These are phyloP conservation scores for Vanessa atalanta DNA, from an alignment of 1,140 invertebrate species.

Conservation along the genomic window DNA sequence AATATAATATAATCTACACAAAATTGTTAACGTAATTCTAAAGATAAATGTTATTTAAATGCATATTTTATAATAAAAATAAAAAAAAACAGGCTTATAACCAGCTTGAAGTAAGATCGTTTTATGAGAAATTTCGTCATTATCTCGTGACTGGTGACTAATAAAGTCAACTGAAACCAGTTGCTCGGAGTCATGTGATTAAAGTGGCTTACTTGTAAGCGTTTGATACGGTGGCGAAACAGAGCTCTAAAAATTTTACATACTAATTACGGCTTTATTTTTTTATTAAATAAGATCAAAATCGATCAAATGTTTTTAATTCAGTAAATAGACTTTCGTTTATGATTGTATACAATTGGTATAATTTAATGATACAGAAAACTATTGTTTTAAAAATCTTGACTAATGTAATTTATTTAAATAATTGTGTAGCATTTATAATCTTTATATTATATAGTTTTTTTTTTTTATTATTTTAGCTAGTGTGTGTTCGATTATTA, in stretches of 20 bases:
- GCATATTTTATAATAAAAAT: not conserved
- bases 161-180: conserved; percentile 19
- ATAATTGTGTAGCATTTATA: too few species aligned
- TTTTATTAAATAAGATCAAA: not conserved
- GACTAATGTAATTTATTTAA: not conserved
- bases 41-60: not conserved
- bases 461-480: too few species aligned
- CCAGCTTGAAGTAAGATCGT: not conserved
- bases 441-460: too few species aligned
- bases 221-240: not conserved
- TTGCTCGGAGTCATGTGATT: conserved; percentile 17
- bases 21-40: too few species aligned
- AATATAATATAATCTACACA: too few species aligned
- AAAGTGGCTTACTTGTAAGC: conserved; percentile 17
- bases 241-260: not conserved
- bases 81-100: not conserved
- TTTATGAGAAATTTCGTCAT: conserved; percentile 13
- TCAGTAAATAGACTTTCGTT: too few species aligned
- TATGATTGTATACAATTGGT: too few species aligned
- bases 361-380: too few species aligned
- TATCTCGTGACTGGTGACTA: conserved; percentile 8
- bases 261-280: not conserved
- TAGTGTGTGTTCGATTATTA: too few species aligned
- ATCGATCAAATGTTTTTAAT: too few species aligned
- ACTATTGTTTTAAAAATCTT: not conserved